These are phyloP conservation scores for Acanthosepion lycidas DNA, from an alignment of 2,888 invertebrate species.

Conservation along the genomic window DNA sequence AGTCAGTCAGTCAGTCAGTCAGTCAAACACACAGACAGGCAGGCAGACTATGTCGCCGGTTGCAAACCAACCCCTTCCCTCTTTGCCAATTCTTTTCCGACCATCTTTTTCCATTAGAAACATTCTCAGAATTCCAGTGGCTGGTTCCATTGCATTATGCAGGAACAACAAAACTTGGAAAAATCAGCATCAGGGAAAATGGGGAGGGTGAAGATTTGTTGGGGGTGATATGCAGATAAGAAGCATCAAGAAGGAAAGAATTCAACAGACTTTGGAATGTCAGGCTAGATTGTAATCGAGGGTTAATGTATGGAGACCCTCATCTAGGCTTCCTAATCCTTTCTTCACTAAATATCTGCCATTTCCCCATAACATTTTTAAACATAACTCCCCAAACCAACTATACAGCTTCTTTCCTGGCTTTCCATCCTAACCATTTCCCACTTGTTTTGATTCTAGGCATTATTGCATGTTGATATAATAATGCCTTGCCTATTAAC, in stretches of 20 bases:
- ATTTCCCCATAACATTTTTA: no score
- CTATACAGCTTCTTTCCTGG: no score
- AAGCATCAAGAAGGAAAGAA: neutral
- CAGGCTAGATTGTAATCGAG: neutral
- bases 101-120: constrained; percentile 14
- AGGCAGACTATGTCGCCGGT: neutral
- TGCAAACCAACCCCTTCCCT: neutral
- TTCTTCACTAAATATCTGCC: neutral
- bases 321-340: neutral
- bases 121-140: constrained; percentile 20
- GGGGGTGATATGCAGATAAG: neutral
- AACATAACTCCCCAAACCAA: no score
- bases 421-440: no score
- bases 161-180: neutral
- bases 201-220: neutral
- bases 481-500: no score
- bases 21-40: neutral
- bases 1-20: neutral
- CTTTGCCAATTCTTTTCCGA: neutral
- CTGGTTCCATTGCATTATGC: neutral
- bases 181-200: neutral
- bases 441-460: no score
- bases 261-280: neutral
- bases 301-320: neutral
- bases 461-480: no score